These are phyloP conservation scores for Xiphophorus hellerii DNA, from an alignment of 2,113 vertebrate genomes.

Conservation along the genomic window DNA sequence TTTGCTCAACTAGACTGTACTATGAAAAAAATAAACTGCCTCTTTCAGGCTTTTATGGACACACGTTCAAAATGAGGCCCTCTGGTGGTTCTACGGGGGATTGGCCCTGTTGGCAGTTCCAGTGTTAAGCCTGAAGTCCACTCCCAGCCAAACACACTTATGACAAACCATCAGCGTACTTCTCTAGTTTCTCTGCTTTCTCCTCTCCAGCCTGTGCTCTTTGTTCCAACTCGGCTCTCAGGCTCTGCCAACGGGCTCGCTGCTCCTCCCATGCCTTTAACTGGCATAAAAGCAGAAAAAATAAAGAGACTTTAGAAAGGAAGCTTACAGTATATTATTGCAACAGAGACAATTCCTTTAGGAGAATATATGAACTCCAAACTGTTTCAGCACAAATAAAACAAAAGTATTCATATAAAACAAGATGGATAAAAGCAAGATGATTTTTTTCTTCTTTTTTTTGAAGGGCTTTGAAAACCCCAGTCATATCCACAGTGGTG, in stretches of 20 bases:
- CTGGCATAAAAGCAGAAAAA: slow-evolving; percentile 60
- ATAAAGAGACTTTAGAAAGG: not conserved
- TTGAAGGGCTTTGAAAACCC: slow-evolving; percentile 41
- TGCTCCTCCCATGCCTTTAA: slow-evolving; percentile 80
- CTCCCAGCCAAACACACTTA: not conserved
- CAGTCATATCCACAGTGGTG: slow-evolving; percentile 55
- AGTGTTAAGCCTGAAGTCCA: not conserved
- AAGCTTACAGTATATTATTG: not conserved
- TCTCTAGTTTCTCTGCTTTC: slow-evolving; percentile 88
- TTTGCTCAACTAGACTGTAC: no score
- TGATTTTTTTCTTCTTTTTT: not conserved
- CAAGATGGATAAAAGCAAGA: slow-evolving; percentile 26
- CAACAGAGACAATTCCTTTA: not conserved
- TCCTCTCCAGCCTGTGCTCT: slow-evolving; percentile 86
- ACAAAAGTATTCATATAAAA: slow-evolving; percentile 10
- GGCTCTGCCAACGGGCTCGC: slow-evolving; percentile 80
- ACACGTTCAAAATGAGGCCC: not conserved
- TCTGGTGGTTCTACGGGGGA: not conserved
- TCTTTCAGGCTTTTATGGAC: not conserved
- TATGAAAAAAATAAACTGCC: not conserved
- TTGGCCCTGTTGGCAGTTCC: not conserved
- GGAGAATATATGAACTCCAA: not conserved
- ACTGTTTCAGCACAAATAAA: slow-evolving; percentile 16
- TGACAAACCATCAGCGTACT: slow-evolving; percentile 38
- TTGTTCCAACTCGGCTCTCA: slow-evolving; percentile 82